A percentile compares a stretch with the other conserved stretches of the same genome.
Conservation (phyloP, 1,140 invertebrate species). For the Trichonephila clavipes region DNA sequence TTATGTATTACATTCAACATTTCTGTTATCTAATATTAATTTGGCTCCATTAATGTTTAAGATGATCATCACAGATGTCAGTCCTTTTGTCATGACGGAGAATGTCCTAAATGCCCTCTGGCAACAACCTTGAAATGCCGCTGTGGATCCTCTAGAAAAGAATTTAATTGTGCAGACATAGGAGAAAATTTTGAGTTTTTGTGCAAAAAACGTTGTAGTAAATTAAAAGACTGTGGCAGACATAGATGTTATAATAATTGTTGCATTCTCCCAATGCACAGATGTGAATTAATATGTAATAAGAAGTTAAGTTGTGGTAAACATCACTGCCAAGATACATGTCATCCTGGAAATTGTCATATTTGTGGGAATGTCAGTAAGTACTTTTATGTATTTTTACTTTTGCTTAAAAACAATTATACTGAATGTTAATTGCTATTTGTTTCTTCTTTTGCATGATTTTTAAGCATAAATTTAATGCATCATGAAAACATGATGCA, state of each 20-base stretch:
- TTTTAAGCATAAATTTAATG: no score
- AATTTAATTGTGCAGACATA: slow-evolving; percentile 89
- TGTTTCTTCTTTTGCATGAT: no score
- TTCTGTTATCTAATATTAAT: slow-evolving; percentile 77
- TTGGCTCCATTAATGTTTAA: slow-evolving; percentile 81
- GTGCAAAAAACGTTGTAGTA: slow-evolving; percentile 94
- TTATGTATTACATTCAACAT: not conserved
- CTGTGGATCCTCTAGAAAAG: slow-evolving; percentile 93
- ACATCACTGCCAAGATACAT: slow-evolving; percentile 79
- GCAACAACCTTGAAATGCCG: slow-evolving; percentile 90
- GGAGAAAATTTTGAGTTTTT: slow-evolving; percentile 87
- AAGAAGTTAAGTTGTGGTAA: slow-evolving; percentile 79
- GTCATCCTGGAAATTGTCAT: slow-evolving; percentile 80
- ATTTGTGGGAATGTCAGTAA: slow-evolving; percentile 89
- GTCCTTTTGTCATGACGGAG: slow-evolving; percentile 88
- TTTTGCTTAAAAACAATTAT: not conserved
- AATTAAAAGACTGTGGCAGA: slow-evolving; percentile 91
- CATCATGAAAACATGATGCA: no score
- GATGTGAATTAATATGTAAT: slow-evolving; percentile 81
- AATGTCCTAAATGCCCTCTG: slow-evolving; percentile 91
- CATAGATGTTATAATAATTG: slow-evolving; percentile 94
- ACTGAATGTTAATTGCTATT: no score
- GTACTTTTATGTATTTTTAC: slow-evolving; percentile 78
- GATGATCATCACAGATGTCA: slow-evolving; percentile 86
- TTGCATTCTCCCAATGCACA: slow-evolving; percentile 88